Evolutionary conservation across 2,113 vertebrate species (phyloP).

Genomic region (Trogon surrucura): DNA sequence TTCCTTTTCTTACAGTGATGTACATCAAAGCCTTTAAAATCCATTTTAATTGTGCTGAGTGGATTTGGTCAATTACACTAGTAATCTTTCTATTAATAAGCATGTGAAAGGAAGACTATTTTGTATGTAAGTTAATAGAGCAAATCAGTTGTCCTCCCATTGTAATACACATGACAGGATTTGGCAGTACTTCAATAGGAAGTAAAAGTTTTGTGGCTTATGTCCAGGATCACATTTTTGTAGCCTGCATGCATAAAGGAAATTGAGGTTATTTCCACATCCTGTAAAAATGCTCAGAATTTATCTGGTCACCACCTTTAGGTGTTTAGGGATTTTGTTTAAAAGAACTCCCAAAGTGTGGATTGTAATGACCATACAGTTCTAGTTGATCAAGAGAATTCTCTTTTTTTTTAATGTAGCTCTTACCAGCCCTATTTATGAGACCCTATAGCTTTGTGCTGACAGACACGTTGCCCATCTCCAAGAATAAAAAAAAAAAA

Average conservation of each 20-base stretch:
- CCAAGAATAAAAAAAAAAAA: neutral
- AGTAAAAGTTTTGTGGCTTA: neutral
- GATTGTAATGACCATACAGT: neutral
- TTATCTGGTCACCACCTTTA: neutral
- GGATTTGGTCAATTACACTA: constrained; percentile 61
- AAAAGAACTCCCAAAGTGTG: neutral
- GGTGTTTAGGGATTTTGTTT: neutral
- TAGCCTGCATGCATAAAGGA: neutral
- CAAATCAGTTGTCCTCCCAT: constrained; percentile 14
- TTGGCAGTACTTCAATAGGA: neutral
- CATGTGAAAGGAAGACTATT: constrained; percentile 35
- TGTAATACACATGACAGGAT: neutral
- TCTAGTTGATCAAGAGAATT: neutral
- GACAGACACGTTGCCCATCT: neutral
- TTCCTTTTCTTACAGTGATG: constrained; percentile 38
- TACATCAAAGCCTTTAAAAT: constrained; percentile 59
- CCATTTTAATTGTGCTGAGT: constrained; percentile 57
- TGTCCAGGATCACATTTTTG: neutral
- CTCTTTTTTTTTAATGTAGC: neutral
- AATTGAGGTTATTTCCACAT: neutral
- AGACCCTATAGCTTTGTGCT: neutral
- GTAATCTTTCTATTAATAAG: constrained; percentile 56
- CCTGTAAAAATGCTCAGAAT: neutral
- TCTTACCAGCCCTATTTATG: neutral
- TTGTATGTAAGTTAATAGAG: constrained; percentile 50